These are phyloP conservation scores for Mesorhabditis belari DNA, from an alignment of 2,888 invertebrate species.

Conservation along the genomic window DNA sequence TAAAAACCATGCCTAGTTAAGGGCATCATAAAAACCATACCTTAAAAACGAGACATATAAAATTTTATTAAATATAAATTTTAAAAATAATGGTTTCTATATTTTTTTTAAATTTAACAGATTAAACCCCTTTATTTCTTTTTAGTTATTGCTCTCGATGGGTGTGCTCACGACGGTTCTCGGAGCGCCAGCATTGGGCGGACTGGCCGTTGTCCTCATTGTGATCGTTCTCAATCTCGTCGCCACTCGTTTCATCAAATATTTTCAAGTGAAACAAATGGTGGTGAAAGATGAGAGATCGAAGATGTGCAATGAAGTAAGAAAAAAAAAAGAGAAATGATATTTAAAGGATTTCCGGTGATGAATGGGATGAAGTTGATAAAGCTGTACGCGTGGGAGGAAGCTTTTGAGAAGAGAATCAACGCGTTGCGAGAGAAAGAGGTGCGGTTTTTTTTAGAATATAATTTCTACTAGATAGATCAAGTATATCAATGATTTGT, in stretches of 20 bases:
- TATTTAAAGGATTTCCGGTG: slow-evolving; percentile 20
- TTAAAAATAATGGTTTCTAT: too few relatives aligned
- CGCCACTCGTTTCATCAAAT: slow-evolving; percentile 32
- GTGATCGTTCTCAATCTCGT: slow-evolving; percentile 39
- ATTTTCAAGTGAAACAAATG: slow-evolving; percentile 56
- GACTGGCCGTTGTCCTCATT: slow-evolving; percentile 34
- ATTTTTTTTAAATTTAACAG: too few relatives aligned
- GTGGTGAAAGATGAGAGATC: slow-evolving; percentile 29
- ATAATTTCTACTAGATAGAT: slow-evolving; percentile 6
- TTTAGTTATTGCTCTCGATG: slow-evolving; percentile 35
- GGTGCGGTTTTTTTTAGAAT: background rate
- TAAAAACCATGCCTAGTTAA: too few relatives aligned
- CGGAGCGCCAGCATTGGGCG: slow-evolving; percentile 39
- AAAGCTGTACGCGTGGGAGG: slow-evolving; percentile 31
- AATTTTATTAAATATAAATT: too few relatives aligned
- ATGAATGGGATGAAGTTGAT: slow-evolving; percentile 28
- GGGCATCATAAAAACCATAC: too few relatives aligned
- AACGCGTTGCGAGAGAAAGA: slow-evolving; percentile 9
- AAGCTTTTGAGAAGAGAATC: slow-evolving; percentile 23
- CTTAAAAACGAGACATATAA: too few relatives aligned
- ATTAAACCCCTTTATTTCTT: too few relatives aligned
- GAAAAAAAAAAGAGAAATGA: background rate
- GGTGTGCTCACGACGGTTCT: slow-evolving; percentile 33
- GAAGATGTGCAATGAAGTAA: slow-evolving; percentile 22
- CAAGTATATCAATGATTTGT: background rate